phyloP scores from a whole-genome alignment of 2,888 invertebrate species.

The Chaetoderma sp. region DNA sequence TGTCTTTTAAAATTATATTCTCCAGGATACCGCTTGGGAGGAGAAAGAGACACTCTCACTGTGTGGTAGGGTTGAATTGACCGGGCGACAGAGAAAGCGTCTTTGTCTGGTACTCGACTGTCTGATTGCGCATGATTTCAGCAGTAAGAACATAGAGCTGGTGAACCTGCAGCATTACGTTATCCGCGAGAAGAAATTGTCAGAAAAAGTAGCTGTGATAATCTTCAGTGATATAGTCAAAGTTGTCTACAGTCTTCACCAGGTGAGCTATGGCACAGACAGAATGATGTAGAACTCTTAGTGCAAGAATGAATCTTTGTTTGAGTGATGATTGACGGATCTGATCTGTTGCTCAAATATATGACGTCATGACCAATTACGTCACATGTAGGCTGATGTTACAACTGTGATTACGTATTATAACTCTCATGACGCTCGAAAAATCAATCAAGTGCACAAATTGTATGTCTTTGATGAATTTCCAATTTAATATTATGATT shows the following conservation, averaged over 20 bases:
- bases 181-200: conserved; percentile 81
- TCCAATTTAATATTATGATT: no score
- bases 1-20: no score
- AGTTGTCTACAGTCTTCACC: conserved; percentile 81
- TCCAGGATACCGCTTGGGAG: conserved; percentile 79
- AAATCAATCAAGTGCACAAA: no score
- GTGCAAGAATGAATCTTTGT: no score
- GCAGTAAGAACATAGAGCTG: conserved; percentile 70
- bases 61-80: conserved; percentile 58
- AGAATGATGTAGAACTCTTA: no score
- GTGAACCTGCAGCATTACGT: conserved; percentile 75
- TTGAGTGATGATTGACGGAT: no score
- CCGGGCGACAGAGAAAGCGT: conserved; percentile 69
- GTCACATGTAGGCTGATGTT: no score
- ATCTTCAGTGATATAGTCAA: conserved; percentile 82
- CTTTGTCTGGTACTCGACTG: conserved; percentile 82
- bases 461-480: no score
- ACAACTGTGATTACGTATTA: no score
- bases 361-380: no score
- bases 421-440: no score
- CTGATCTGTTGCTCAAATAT: no score
- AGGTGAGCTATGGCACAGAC: conserved; percentile 70
- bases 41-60: conserved; percentile 74
- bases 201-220: conserved; percentile 80
- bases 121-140: conserved; percentile 78